Base-by-base conservation (phyloP, 2,888 invertebrate species). In the Sarcophaga carnaria region DNA sequence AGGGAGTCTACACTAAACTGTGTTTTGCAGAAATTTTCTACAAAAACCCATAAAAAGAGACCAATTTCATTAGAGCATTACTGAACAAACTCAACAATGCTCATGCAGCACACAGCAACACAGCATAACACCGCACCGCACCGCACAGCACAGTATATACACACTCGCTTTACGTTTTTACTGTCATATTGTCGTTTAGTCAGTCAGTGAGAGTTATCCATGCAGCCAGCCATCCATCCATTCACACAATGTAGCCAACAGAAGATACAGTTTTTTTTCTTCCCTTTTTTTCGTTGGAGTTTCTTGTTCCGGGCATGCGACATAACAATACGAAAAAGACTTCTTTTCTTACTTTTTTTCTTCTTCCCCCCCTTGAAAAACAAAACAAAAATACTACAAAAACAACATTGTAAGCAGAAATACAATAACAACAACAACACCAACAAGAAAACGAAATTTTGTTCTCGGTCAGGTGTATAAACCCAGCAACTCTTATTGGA, bases 1-100 rank as follows among this genome's bases (percentile, higher is more conserved):
- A 89, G 90, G 90, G 89, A 91, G 91, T 91, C 90, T 90, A 91
- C 90, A 90, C 90, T 90, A 90, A 91, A 91, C 91, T 91, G 90
- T 89, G 89, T 89, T 90, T 90, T 91, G 90, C 90, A 90, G 90
- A 88, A 88, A 86, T 85, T 88, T 88, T 88, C 89, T 88, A 89
- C 89, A 89, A 80, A 86, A 86, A 78, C 87, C 85, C 80, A 88
- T 77, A 76, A 84, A 78, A 74, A 80, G 78, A 84, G 84, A 85
- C 75, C 84, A 80, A 85, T 80, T 84, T 80, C 84, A 84, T 84
- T 84, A 84, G 84, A 87, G 83, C 81, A 84, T 74, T 75, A 82
- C 84, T 82, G 81, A 79, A 84, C 80, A 71, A 69, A 63, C 81
- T 54, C 54, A 54, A 49, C 12, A 49, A 54, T 54, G 17, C 37